Conservation (phyloP, 1,140 invertebrate species). For the Gonatopus flavifemur region DNA sequence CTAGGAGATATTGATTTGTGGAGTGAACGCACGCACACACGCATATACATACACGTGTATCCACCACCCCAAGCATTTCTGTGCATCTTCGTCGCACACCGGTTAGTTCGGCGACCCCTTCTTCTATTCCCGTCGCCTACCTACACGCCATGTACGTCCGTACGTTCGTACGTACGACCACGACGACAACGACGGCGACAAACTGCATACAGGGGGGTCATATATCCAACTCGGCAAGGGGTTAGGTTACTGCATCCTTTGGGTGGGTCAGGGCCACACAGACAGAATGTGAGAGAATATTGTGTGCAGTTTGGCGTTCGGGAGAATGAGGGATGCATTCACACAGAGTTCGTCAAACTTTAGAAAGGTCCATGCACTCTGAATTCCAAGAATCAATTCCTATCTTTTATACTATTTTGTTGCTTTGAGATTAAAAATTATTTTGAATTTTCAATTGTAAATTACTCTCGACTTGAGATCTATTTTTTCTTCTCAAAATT, state of each 20-base stretch:
- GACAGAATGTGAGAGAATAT: constrained; percentile 22
- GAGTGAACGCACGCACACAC: constrained; percentile 31
- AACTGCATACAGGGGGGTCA: constrained; percentile 2
- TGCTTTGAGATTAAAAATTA: too few relatives aligned
- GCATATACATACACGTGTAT: background rate
- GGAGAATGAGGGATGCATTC: background rate
- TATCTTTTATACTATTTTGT: too few relatives aligned
- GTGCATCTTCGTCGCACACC: constrained; percentile 14
- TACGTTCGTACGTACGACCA: background rate
- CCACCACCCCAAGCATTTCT: background rate
- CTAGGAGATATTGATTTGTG: constrained; percentile 54
- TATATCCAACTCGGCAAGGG: too few relatives aligned
- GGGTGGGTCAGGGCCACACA: constrained; percentile 55
- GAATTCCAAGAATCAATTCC: too few relatives aligned
- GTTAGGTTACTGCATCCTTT: constrained; percentile 50
- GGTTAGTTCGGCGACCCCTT: constrained; percentile 23
- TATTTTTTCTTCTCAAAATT: too few relatives aligned
- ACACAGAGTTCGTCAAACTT: constrained; percentile 46
- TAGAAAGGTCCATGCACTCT: constrained; percentile 37
- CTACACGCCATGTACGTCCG: constrained; percentile 17
- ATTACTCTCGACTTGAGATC: too few relatives aligned
- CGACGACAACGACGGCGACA: background rate
- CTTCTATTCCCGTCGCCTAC: too few relatives aligned
- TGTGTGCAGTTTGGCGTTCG: too few relatives aligned
- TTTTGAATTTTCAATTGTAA: too few relatives aligned